These are phyloP conservation scores for Sebastes fasciatus DNA, from an alignment of 2,113 vertebrate genomes.

Conservation along the genomic window DNA sequence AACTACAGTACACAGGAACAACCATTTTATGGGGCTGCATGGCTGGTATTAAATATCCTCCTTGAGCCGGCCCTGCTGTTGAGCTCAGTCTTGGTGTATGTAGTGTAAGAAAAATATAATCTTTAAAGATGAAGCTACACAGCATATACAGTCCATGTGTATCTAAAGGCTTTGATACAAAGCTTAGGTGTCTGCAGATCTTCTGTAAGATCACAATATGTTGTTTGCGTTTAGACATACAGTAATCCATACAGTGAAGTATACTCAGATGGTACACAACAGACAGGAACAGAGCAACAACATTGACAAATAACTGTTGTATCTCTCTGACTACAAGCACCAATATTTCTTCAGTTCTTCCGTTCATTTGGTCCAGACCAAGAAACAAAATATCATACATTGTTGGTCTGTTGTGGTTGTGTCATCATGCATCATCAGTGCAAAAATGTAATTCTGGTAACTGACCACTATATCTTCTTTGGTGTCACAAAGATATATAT, in stretches of 20 bases:
- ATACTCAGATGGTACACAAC: neutral
- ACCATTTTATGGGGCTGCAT: slow-evolving; percentile 55
- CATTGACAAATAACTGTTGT: neutral
- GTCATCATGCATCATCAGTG: neutral
- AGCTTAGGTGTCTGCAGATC: neutral
- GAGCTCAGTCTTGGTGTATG: slow-evolving; percentile 41
- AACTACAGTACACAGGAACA: slow-evolving; percentile 69
- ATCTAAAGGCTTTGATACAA: slow-evolving; percentile 16
- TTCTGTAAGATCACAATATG: slow-evolving; percentile 4
- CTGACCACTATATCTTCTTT: neutral
- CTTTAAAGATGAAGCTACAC: slow-evolving; percentile 18
- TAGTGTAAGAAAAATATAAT: slow-evolving; percentile 32
- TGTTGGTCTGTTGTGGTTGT: neutral
- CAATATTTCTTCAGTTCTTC: no score
- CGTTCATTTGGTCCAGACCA: neutral
- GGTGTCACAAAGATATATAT: neutral
- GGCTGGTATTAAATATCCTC: slow-evolving; percentile 62
- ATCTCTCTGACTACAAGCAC: neutral
- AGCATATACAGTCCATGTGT: neutral
- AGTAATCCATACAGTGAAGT: neutral
- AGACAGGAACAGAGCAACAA: neutral
- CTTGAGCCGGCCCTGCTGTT: slow-evolving; percentile 37
- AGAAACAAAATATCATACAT: no score
- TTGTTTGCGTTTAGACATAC: neutral
- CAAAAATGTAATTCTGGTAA: neutral